These are phyloP conservation scores for Stegodyphus dumicola DNA, from an alignment of 1,140 invertebrate genomes.

Conservation along the genomic window DNA sequence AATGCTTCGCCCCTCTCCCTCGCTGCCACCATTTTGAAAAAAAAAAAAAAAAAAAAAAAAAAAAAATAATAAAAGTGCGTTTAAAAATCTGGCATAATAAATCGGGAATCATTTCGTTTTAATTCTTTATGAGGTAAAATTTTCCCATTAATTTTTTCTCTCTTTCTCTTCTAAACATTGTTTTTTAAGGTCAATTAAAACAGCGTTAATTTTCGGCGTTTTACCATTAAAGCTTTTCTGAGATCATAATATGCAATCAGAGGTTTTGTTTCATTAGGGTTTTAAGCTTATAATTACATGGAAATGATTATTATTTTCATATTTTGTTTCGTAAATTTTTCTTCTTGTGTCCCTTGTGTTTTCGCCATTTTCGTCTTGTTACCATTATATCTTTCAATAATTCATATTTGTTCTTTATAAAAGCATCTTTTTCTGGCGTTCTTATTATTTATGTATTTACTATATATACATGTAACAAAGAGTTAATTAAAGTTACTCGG, in stretches of 20 bases:
- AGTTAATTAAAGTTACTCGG: constrained; percentile 44
- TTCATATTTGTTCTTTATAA: constrained; percentile 28
- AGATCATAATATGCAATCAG: constrained; percentile 53
- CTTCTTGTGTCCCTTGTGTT: neutral
- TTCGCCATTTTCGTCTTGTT: constrained; percentile 2
- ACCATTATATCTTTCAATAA: constrained; percentile 14
- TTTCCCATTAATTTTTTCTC: constrained; percentile 16
- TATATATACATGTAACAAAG: constrained; percentile 8
- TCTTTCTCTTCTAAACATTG: constrained; percentile 4
- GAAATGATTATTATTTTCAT: constrained; percentile 47
- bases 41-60: constrained; percentile 24
- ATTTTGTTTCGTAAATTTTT: constrained; percentile 7
- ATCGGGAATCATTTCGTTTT: constrained; percentile 54
- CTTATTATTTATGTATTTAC: constrained; percentile 51
- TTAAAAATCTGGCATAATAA: constrained; percentile 35
- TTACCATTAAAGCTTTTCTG: constrained; percentile 56
- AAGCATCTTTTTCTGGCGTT: neutral
- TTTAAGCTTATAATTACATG: constrained; percentile 58
- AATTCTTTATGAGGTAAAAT: constrained; percentile 56
- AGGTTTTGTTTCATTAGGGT: constrained; percentile 47
- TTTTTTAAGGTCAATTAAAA: constrained; percentile 58
- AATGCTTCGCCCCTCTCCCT: neutral
- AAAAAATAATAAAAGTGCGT: neutral
- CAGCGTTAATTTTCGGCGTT: constrained; percentile 55
- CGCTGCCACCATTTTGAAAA: neutral